Evolutionary conservation across 2,797 vertebrate genomes (phyloP).

Genomic region (Intellagama lesueurii): DNA sequence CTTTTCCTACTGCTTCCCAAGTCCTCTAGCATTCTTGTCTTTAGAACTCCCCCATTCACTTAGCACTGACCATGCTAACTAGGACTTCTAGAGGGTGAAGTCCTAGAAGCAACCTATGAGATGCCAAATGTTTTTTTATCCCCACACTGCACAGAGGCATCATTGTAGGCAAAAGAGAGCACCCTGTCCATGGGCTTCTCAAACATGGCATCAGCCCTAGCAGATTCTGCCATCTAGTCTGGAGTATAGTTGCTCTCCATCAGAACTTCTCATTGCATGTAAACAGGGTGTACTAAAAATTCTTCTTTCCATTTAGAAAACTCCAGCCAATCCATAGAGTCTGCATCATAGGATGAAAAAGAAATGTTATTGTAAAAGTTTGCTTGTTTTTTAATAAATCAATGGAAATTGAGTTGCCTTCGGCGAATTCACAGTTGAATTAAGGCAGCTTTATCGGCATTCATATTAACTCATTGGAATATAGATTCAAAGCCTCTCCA

Average conservation of each 20-base stretch:
- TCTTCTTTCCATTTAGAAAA: not conserved
- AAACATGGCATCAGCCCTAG: not conserved
- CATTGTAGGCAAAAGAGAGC: not conserved
- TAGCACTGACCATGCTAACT: not conserved
- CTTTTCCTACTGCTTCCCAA: not conserved
- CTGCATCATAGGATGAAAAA: not conserved
- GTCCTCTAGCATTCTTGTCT: too few relatives aligned
- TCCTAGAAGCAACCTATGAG: not conserved
- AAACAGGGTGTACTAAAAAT: not conserved
- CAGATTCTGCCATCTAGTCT: not conserved
- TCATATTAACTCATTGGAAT: constrained; percentile 25
- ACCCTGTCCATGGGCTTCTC: not conserved
- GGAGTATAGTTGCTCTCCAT: not conserved
- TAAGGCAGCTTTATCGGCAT: constrained; percentile 19
- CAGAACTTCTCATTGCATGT: not conserved
- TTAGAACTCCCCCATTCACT: not conserved
- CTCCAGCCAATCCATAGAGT: not conserved
- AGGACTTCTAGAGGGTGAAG: not conserved
- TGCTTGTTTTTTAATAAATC: not conserved
- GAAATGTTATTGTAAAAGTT: constrained; percentile 2
- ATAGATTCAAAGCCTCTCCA: constrained; percentile 23
- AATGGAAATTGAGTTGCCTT: constrained; percentile 3
- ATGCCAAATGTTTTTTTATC: too few relatives aligned
- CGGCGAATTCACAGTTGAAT: constrained; percentile 19
- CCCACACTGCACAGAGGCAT: not conserved